These are phyloP conservation scores for Dendrolimus kikuchii DNA, from an alignment of 1,140 invertebrate species.

Conservation along the genomic window DNA sequence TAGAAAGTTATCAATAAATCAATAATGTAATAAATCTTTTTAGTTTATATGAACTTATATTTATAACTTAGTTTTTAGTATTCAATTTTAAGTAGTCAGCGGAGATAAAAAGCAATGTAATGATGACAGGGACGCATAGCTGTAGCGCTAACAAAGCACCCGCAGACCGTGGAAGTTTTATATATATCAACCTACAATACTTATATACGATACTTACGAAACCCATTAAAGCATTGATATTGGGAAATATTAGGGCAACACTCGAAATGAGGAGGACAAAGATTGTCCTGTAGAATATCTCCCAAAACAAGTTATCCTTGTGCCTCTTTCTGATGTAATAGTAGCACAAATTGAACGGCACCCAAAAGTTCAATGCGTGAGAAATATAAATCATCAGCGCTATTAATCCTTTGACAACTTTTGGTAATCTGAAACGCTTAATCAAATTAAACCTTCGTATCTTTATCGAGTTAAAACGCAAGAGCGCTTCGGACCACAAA, in stretches of 20 bases:
- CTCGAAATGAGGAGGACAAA: constrained; percentile 29
- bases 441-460: background rate
- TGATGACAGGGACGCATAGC: no score
- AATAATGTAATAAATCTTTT: background rate
- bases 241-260: constrained; percentile 43
- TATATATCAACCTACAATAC: background rate
- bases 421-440: constrained; percentile 32
- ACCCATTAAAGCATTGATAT: constrained; percentile 48
- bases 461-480: no score
- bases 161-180: no score
- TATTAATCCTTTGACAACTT: constrained; percentile 38
- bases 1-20: constrained; percentile 21
- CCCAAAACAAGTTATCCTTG: constrained; percentile 29
- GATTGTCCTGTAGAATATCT: constrained; percentile 34
- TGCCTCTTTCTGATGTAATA: constrained; percentile 33
- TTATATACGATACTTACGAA: constrained; percentile 35
- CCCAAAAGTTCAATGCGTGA: constrained; percentile 50
- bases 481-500: no score
- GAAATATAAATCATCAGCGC: constrained; percentile 49
- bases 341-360: constrained; percentile 45
- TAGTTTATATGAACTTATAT: no score
- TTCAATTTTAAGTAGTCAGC: no score
- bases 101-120: no score
- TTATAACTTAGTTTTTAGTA: no score
- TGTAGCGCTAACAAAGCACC: no score